Evolutionary conservation across 2,888 invertebrate genomes (phyloP).

Genomic region (Xestobium rufovillosum): DNA sequence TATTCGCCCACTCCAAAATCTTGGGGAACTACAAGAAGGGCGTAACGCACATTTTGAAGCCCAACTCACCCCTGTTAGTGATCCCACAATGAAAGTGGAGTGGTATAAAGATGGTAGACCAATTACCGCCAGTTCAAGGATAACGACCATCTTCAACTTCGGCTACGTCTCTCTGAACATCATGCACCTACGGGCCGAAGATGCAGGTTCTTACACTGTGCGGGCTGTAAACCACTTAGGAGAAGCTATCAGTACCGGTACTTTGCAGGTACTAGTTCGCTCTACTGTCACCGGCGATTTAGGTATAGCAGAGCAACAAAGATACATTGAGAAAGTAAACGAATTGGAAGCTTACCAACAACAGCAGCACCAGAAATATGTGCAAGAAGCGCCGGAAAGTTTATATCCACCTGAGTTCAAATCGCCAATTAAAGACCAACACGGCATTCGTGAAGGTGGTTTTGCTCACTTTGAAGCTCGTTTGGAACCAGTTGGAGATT

Average conservation of each 20-base stretch:
- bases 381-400: constrained; percentile 73
- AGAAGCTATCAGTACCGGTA: constrained; percentile 80
- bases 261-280: constrained; percentile 66
- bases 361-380: constrained; percentile 71
- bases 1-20: constrained; percentile 77
- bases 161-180: constrained; percentile 98
- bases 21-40: constrained; percentile 83
- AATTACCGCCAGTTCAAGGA: constrained; percentile 94
- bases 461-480: constrained; percentile 95
- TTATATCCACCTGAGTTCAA: constrained; percentile 79
- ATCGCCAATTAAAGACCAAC: constrained; percentile 81
- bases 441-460: constrained; percentile 81
- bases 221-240: constrained; percentile 86
- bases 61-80: constrained; percentile 85
- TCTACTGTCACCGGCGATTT: constrained; percentile 80
- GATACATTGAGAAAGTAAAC: constrained; percentile 87
- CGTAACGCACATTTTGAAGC: constrained; percentile 90
- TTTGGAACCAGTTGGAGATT: constrained; percentile 87
- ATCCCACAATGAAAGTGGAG: constrained; percentile 89
- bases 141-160: constrained; percentile 97
- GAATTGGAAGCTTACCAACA: constrained; percentile 84
- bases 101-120: constrained; percentile 94
- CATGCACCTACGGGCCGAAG: constrained; percentile 97
- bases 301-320: constrained; percentile 76
- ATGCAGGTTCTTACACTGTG: constrained; percentile 90